Evolutionary conservation across 2,888 invertebrate species (phyloP).

Genomic region (Saturnia pavonia): DNA sequence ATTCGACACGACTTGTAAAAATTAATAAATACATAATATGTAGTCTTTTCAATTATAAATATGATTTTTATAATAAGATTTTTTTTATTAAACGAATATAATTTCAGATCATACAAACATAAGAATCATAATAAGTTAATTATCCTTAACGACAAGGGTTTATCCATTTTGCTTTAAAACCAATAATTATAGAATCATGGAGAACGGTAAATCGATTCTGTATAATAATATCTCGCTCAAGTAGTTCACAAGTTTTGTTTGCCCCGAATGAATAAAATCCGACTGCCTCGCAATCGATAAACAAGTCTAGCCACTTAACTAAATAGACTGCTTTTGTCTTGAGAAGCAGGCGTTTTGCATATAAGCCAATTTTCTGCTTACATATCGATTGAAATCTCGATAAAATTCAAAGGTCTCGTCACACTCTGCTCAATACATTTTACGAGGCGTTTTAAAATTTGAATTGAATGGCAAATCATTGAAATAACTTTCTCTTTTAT

Average conservation of each 20-base stretch:
- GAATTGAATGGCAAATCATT: conserved; percentile 2
- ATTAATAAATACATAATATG: too few species aligned
- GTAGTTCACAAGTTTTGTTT: background rate
- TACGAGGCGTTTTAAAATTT: background rate
- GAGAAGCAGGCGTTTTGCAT: background rate
- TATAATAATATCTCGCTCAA: background rate
- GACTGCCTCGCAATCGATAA: background rate
- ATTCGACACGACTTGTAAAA: too few species aligned
- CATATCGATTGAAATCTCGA: background rate
- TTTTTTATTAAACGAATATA: background rate
- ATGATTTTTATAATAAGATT: too few species aligned
- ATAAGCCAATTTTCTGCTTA: background rate
- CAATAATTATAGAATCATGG: background rate
- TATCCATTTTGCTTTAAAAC: background rate
- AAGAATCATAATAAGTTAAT: too few species aligned
- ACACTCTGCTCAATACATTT: background rate
- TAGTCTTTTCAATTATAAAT: too few species aligned
- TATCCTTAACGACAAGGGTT: too few species aligned
- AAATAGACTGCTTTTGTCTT: background rate
- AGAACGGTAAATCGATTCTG: background rate
- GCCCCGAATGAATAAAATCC: background rate
- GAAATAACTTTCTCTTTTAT: conserved; percentile 1
- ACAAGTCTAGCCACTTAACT: background rate
- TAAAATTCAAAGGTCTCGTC: background rate
- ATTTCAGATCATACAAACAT: background rate